Base-by-base conservation (phyloP, 2,888 invertebrate genomes). In the Catocala fraxini region DNA sequence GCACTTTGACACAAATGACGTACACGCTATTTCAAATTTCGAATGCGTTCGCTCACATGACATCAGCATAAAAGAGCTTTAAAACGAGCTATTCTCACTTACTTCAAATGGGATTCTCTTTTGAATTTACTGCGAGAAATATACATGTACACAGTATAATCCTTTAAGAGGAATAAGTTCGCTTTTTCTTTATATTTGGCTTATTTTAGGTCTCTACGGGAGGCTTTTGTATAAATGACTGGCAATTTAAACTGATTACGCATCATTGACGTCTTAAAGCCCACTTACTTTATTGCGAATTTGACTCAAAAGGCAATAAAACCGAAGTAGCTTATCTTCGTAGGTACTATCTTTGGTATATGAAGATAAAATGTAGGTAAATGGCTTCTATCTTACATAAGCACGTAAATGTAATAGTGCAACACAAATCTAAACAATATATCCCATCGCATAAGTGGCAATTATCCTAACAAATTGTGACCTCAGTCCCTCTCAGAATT, bases 1-100 rank as follows among this genome's bases (percentile, higher is more conserved):
- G 55, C 57, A 60, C 63, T 70, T 65, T 71, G 63, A 69, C 66
- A 70, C 56, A 68, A 73, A 69, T 72, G 59, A 66, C 61, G 63
- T 64, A 70, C 53, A 65, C 45, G 57, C 61, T 59, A 72, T 75
- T 73, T 70, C 52, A 67, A 71, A 68, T 66, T 75, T 73, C 57
- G 59, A 77, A 80, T 74, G 71, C 70, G 55, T 61, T 58, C 57
- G 54, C 62, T 65, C 59, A 56, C 46, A 59, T 65, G 65, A 69
- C 63, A 63, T 76, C 71, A 73, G 64, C 67, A 70, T 71, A 71
- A 75, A 71, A 59, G 65, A 64, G 51, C 33, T 65, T 67, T 54
- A 61, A 63, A 70, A 54, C 42, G 56, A 68, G 56, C 48, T 63
- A 66, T 72, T 76, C 56, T 68, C 46, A 59, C 39, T 63, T 59